These are phyloP conservation scores for Sitta europaea DNA, from an alignment of 2,113 vertebrate genomes.

Conservation along the genomic window DNA sequence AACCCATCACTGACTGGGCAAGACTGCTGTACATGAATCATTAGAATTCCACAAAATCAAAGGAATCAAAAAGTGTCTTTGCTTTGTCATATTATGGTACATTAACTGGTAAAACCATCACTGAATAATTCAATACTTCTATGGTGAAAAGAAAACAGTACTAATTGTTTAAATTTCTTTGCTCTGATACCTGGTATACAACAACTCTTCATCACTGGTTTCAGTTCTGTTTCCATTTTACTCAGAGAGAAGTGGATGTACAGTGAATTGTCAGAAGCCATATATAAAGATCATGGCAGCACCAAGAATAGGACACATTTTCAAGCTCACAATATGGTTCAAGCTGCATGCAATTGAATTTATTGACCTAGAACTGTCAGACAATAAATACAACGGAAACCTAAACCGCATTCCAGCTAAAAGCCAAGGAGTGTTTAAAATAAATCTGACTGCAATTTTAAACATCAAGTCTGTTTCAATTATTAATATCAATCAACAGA, in stretches of 20 bases:
- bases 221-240: neutral
- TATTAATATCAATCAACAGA: slow-evolving; percentile 43
- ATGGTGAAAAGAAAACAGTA: neutral
- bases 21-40: neutral
- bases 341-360: neutral
- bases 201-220: neutral
- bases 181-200: neutral
- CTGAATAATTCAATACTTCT: neutral
- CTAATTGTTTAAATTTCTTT: neutral
- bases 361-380: neutral
- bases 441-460: neutral
- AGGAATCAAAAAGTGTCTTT: neutral
- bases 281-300: neutral
- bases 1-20: neutral
- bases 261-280: neutral
- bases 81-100: neutral
- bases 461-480: neutral
- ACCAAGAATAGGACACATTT: neutral
- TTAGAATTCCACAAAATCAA: neutral
- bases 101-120: neutral
- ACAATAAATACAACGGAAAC: neutral
- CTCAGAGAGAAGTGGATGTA: neutral
- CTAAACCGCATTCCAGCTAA: neutral
- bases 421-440: neutral
- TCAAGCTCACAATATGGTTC: neutral